Percentiles rank a stretch among this genome's conserved stretches.
Evolutionary conservation across 2,113 vertebrate genomes (phyloP).

Genomic region (Malurus cyaneus): DNA sequence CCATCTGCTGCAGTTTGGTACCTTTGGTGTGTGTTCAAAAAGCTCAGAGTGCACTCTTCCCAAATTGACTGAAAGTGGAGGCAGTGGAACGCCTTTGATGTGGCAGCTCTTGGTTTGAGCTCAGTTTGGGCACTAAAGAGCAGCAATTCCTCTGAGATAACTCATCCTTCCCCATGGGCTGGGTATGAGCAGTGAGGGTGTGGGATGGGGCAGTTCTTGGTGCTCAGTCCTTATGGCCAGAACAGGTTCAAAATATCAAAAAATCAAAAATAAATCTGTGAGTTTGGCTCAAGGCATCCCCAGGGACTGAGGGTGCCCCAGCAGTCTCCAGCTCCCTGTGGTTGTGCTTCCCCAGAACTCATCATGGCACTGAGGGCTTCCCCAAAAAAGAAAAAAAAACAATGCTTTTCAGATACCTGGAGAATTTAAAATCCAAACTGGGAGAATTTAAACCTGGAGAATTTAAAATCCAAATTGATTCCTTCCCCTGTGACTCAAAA

Average conservation of each 20-base stretch:
- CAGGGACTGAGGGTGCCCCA: neutral
- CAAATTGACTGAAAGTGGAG: neutral
- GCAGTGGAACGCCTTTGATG: neutral
- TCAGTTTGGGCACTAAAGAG: neutral
- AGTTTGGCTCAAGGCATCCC: neutral
- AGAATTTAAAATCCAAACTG: neutral
- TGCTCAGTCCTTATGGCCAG: neutral
- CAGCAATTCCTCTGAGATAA: neutral
- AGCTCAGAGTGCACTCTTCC: neutral
- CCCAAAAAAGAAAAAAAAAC: neutral
- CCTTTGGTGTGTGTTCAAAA: neutral
- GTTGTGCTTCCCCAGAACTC: neutral
- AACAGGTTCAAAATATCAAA: neutral
- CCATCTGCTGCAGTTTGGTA: neutral
- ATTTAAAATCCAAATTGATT: neutral
- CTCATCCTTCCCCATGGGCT: neutral
- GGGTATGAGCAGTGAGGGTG: too few relatives aligned
- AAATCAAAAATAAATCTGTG: neutral
- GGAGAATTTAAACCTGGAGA: neutral
- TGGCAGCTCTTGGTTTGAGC: neutral
- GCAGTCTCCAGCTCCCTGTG: neutral
- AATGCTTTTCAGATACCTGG: neutral
- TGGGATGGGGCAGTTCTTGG: neutral
- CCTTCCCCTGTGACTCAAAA: neutral
- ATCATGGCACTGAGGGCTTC: accelerated